These are phyloP conservation scores for Sturnus vulgaris DNA, from an alignment of 2,113 vertebrate species.

Conservation along the genomic window DNA sequence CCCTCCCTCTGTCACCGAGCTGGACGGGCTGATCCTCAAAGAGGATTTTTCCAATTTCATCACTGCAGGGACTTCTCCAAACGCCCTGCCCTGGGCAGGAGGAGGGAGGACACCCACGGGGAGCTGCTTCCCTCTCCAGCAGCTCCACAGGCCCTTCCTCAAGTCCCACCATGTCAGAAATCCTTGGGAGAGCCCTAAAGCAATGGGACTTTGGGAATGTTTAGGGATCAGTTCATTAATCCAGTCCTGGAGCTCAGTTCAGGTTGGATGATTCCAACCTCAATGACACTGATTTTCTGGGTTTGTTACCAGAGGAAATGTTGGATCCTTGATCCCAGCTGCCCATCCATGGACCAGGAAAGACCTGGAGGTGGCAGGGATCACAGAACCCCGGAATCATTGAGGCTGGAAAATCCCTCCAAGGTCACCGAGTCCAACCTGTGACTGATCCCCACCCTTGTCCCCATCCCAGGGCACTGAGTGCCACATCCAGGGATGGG, in stretches of 20 bases:
- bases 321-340: not conserved
- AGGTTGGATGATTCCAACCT: too few relatives aligned
- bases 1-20: not conserved
- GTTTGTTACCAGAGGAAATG: not conserved
- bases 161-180: not conserved
- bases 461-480: not conserved
- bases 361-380: not conserved
- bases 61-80: not conserved
- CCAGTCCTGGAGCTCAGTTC: not conserved
- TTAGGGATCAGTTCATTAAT: not conserved
- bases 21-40: not conserved
- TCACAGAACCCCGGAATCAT: not conserved
- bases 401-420: not conserved
- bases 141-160: not conserved
- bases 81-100: not conserved
- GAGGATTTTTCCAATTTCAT: not conserved
- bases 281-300: not conserved
- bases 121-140: not conserved
- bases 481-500: not conserved
- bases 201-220: not conserved
- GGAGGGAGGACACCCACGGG: not conserved
- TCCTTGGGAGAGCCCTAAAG: not conserved
- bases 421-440: fast-evolving
- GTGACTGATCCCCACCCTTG: fast-evolving
- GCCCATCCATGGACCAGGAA: not conserved